Conservation (phyloP, 2,113 vertebrate species). For the Phyllostomus discolor region DNA sequence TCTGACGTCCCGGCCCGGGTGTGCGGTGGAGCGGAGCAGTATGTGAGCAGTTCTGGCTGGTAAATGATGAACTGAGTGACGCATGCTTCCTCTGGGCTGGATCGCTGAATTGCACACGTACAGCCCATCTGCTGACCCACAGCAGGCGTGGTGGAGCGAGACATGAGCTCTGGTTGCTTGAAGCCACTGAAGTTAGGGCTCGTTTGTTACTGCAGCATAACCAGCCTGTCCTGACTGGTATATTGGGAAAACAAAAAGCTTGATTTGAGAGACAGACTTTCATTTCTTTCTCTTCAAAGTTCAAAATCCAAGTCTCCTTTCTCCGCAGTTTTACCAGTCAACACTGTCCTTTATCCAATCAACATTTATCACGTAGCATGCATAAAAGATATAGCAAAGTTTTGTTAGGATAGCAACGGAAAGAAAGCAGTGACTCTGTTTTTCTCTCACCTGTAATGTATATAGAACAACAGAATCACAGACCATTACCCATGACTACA, state of each 20-base stretch:
- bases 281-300: background rate
- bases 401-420: background rate
- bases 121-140: background rate
- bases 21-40: background rate
- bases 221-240: background rate
- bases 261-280: background rate
- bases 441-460: background rate
- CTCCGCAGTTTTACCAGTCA: background rate
- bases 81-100: accelerated
- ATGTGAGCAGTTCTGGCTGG: background rate
- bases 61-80: background rate
- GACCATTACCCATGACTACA: background rate
- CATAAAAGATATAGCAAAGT: background rate
- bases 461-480: background rate
- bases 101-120: background rate
- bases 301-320: background rate
- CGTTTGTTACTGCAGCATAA: background rate
- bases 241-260: background rate
- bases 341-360: background rate
- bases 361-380: background rate
- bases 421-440: background rate
- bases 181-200: background rate
- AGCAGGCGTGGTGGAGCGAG: background rate
- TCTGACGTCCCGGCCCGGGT: background rate
- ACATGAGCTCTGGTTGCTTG: background rate